Conservation (phyloP, 2,113 vertebrate genomes). For the Ceyx cyanopectus region DNA sequence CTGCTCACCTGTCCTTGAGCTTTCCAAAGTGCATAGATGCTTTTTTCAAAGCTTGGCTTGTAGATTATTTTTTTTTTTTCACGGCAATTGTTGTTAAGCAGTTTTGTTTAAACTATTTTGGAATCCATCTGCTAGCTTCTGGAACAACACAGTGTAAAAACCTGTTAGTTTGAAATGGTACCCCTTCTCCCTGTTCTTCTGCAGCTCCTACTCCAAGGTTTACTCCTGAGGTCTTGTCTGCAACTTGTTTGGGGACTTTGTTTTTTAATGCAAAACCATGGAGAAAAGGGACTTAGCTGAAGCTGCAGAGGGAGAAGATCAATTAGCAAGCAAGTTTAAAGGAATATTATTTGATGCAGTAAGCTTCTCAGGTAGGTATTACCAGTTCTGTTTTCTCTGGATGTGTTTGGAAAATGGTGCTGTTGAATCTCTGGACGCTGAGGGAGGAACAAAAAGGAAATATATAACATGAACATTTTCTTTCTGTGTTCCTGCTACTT, state of each 20-base stretch:
- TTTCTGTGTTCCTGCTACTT: not conserved
- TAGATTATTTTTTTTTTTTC: not conserved
- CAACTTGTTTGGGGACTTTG: not conserved
- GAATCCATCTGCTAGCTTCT: not conserved
- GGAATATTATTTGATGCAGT: not conserved
- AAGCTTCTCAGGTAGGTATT: not conserved
- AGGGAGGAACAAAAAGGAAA: not conserved
- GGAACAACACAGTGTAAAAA: not conserved
- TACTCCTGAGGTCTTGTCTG: not conserved
- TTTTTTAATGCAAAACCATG: not conserved
- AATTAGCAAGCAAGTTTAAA: not conserved
- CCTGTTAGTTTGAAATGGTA: not conserved
- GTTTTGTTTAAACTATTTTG: not conserved
- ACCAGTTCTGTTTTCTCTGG: not conserved
- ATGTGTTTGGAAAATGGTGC: not conserved
- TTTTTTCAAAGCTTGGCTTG: not conserved
- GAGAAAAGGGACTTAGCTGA: not conserved
- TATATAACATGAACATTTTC: not conserved
- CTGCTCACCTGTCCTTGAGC: not conserved
- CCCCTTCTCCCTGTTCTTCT: not conserved
- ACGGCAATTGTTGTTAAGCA: slow-evolving; percentile 7
- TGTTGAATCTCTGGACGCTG: not conserved
- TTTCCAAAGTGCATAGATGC: not conserved
- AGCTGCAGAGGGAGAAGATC: not conserved
- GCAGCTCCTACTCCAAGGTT: not conserved